These are phyloP conservation scores for Tipula lateralis DNA, from an alignment of 2,888 invertebrate genomes.

Conservation along the genomic window DNA sequence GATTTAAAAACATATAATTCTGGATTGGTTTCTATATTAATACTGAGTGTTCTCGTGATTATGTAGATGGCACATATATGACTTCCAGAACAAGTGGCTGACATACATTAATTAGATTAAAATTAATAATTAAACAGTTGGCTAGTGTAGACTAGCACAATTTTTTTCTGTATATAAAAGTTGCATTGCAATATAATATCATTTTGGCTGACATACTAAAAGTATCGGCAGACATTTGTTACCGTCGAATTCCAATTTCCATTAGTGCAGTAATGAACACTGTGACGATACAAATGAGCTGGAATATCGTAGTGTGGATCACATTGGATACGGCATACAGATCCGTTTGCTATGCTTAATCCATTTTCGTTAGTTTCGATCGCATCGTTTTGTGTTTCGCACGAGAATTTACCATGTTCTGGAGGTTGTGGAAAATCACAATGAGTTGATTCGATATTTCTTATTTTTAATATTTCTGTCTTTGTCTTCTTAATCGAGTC, in stretches of 20 bases:
- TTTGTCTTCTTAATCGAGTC: neutral
- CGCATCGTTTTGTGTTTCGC: conserved; percentile 35
- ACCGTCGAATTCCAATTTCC: conserved; percentile 37
- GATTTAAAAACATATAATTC: neutral
- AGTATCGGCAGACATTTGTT: neutral
- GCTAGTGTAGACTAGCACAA: neutral
- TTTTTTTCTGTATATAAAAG: neutral
- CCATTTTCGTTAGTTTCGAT: conserved; percentile 33
- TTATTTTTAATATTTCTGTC: neutral
- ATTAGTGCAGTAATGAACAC: conserved; percentile 34
- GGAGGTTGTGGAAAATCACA: conserved; percentile 36
- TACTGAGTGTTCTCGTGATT: neutral
- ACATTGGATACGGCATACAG: conserved; percentile 36
- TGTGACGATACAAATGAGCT: conserved; percentile 31
- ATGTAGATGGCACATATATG: neutral
- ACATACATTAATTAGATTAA: neutral
- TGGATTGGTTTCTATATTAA: neutral
- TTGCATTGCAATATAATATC: neutral
- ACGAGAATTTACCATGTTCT: conserved; percentile 36
- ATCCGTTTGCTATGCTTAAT: conserved; percentile 34
- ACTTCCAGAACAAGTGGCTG: neutral
- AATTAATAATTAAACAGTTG: neutral
- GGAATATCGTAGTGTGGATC: conserved; percentile 35
- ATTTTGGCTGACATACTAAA: neutral
- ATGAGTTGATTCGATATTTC: neutral